These are phyloP conservation scores for Syritta pipiens DNA, from an alignment of 2,888 invertebrate genomes.

Conservation along the genomic window DNA sequence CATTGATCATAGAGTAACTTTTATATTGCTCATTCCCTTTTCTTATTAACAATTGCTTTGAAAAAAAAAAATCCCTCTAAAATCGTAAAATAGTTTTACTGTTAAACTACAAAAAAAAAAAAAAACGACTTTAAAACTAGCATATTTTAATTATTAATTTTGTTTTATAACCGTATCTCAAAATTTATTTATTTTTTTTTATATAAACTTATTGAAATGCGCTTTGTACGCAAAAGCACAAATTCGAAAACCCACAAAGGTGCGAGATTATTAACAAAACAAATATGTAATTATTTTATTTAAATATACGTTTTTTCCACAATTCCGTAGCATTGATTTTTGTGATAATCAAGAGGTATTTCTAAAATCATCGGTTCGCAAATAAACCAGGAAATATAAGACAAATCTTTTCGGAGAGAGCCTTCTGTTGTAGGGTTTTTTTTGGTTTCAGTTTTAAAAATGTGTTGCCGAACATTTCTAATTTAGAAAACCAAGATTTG, in stretches of 20 bases:
- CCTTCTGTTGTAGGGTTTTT: no score
- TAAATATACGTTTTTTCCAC: not conserved
- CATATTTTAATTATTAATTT: conserved; percentile 37
- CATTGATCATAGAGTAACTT: conserved; percentile 3
- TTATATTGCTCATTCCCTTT: conserved; percentile 27
- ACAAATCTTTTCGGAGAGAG: no score
- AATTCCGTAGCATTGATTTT: no score
- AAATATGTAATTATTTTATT: conserved; percentile 13
- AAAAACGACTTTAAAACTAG: conserved; percentile 25
- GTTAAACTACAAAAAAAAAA: not conserved
- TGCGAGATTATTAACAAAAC: conserved; percentile 38
- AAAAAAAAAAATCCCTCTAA: not conserved
- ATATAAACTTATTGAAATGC: conserved; percentile 38
- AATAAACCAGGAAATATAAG: no score
- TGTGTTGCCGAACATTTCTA: no score
- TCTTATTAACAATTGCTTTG: conserved; percentile 5
- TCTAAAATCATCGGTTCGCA: no score
- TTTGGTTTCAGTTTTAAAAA: no score
- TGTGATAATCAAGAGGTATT: no score
- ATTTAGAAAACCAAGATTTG: no score
- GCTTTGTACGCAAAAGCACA: conserved; percentile 45
- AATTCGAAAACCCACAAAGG: conserved; percentile 27
- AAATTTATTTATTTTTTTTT: conserved; percentile 44
- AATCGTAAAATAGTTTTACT: not conserved
- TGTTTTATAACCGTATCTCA: conserved; percentile 31